Evolutionary conservation across 2,113 vertebrate species (phyloP).

Genomic region (Anas platyrhynchos): DNA sequence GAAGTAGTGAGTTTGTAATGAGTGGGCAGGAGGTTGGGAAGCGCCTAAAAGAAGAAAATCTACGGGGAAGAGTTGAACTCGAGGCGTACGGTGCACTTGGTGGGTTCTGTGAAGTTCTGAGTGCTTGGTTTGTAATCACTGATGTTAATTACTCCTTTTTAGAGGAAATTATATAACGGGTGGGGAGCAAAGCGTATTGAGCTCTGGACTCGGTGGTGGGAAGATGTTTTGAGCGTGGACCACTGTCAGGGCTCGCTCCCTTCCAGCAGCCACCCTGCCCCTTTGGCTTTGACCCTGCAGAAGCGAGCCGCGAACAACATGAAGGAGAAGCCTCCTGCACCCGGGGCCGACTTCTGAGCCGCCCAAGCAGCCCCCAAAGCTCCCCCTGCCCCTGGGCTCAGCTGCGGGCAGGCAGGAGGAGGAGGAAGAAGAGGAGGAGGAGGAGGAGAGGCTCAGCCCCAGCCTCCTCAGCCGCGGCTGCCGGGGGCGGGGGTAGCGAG

Average conservation of each 20-base stretch:
- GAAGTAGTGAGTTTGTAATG: accelerated
- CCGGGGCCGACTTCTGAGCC: accelerated
- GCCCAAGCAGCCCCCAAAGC: accelerated
- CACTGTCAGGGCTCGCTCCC: accelerated
- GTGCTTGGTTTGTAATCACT: background rate
- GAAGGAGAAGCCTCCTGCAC: accelerated
- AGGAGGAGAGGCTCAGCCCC: background rate
- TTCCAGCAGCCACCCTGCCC: accelerated
- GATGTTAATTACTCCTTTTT: accelerated
- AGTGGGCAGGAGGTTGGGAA: background rate
- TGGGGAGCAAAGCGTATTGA: background rate
- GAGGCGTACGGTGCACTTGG: accelerated
- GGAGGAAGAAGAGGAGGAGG: background rate
- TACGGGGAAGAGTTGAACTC: accelerated
- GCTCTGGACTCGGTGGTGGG: background rate
- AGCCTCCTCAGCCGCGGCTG: background rate
- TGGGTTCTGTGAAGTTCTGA: too few species aligned
- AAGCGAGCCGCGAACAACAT: too few species aligned
- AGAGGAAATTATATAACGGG: accelerated
- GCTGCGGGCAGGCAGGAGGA: background rate
- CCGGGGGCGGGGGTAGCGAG: background rate
- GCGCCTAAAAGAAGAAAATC: background rate
- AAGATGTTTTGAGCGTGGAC: accelerated
- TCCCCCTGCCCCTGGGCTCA: too few species aligned
- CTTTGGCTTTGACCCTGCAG: accelerated